Conservation (phyloP, 2,888 invertebrate genomes). For the Taphrorychus bicolor region DNA sequence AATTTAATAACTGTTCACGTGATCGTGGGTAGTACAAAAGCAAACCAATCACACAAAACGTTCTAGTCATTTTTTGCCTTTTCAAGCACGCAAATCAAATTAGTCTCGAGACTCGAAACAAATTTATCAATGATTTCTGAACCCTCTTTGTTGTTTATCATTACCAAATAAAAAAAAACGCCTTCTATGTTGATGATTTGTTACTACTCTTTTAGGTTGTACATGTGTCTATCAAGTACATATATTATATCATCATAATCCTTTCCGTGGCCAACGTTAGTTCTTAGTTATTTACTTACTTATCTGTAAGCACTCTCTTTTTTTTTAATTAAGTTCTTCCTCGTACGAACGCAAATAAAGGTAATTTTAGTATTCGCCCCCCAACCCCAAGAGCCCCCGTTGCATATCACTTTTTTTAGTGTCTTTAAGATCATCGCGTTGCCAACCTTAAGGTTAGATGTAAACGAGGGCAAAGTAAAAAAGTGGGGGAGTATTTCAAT, state of each 20-base stretch:
- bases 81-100: background rate
- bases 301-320: conserved; percentile 19
- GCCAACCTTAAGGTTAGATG: conserved; percentile 23
- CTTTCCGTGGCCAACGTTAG: conserved; percentile 34
- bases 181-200: conserved; percentile 22
- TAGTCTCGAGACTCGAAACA: conserved; percentile 1
- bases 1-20: conserved; percentile 7
- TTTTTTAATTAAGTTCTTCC: conserved; percentile 26
- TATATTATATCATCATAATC: conserved; percentile 7
- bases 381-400: no score
- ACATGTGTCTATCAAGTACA: no score
- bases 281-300: conserved; percentile 18
- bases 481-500: conserved; percentile 24
- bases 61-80: conserved; percentile 11
- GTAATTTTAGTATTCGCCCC: conserved; percentile 18
- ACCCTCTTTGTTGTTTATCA: conserved; percentile 14
- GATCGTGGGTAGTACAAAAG: background rate
- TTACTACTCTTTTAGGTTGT: conserved; percentile 36
- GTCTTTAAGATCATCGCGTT: conserved; percentile 24
- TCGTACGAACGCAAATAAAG: conserved; percentile 32
- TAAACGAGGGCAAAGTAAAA: conserved; percentile 30
- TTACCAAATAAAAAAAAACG: background rate
- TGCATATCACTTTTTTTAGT: conserved; percentile 34
- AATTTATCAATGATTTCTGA: conserved; percentile 33
- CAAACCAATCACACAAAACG: background rate